Conservation (phyloP, 1,140 invertebrate species). For the Lethrus apterus region DNA sequence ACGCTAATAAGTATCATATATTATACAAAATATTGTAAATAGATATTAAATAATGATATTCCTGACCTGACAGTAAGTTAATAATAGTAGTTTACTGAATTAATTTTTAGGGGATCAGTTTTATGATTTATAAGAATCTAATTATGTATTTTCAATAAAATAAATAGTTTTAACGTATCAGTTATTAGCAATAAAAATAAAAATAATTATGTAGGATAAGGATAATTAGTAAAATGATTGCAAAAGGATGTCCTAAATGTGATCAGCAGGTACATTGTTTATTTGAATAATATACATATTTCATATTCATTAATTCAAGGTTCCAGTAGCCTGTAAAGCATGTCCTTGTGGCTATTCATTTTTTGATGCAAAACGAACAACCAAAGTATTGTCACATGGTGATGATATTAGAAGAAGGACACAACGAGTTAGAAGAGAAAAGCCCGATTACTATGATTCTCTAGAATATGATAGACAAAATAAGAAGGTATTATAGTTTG, state of each 20-base stretch:
- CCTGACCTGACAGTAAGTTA: too few species aligned
- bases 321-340: constrained; percentile 71
- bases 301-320: constrained; percentile 43
- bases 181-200: too few species aligned
- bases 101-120: too few species aligned
- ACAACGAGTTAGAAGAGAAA: constrained; percentile 65
- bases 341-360: constrained; percentile 74
- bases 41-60: too few species aligned
- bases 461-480: constrained; percentile 67
- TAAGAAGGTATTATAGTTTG: constrained; percentile 43
- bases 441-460: constrained; percentile 77
- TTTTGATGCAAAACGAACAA: constrained; percentile 58
- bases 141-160: too few species aligned
- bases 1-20: too few species aligned
- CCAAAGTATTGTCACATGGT: constrained; percentile 36
- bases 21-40: too few species aligned
- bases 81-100: too few species aligned
- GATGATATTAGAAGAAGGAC: constrained; percentile 55
- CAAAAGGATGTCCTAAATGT: constrained; percentile 55
- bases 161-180: too few species aligned
- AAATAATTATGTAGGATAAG: constrained; percentile 11
- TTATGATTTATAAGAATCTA: too few species aligned
- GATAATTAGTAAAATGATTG: constrained; percentile 48
- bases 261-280: constrained; percentile 47
- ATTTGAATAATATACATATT: constrained; percentile 1